Conservation (phyloP, 2,113 vertebrate genomes). For the Prolemur simus region DNA sequence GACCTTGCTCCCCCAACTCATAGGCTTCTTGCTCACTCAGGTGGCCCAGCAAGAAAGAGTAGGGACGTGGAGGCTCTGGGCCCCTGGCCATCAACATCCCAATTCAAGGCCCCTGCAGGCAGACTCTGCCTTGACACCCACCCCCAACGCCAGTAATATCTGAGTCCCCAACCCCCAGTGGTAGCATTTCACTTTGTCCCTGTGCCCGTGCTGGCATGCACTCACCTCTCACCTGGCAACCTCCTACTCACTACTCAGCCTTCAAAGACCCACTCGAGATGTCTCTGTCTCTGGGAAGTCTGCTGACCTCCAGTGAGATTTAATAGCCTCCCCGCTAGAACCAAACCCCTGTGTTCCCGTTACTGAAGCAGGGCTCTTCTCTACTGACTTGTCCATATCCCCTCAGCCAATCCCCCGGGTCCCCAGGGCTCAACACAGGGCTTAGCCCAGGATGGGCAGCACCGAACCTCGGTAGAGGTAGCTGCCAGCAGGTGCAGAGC, state of each 20-base stretch:
- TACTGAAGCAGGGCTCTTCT: not conserved
- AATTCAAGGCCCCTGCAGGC: not conserved
- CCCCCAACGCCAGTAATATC: not conserved
- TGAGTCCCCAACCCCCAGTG: not conserved
- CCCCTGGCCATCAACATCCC: not conserved
- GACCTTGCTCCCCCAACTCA: not conserved
- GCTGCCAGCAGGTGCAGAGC: not conserved
- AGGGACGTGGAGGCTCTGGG: not conserved
- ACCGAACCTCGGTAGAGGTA: not conserved
- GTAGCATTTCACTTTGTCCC: not conserved
- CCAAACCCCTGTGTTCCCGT: not conserved
- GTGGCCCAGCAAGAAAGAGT: not conserved
- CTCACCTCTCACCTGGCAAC: not conserved
- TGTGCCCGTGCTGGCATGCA: not conserved
- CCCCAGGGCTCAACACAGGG: not conserved
- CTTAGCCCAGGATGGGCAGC: no score
- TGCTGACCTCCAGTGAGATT: not conserved
- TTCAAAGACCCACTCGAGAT: not conserved
- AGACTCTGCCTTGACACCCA: not conserved
- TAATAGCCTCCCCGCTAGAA: not conserved
- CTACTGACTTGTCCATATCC: accelerated
- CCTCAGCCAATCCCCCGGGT: not conserved
- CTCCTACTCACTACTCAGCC: not conserved
- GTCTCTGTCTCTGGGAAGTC: not conserved
- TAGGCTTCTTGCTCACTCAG: not conserved